Evolutionary conservation across 2,888 invertebrate species (phyloP), one percentile per base, ranked within the genome.

Genomic region (Hybos culiciformis): DNA sequence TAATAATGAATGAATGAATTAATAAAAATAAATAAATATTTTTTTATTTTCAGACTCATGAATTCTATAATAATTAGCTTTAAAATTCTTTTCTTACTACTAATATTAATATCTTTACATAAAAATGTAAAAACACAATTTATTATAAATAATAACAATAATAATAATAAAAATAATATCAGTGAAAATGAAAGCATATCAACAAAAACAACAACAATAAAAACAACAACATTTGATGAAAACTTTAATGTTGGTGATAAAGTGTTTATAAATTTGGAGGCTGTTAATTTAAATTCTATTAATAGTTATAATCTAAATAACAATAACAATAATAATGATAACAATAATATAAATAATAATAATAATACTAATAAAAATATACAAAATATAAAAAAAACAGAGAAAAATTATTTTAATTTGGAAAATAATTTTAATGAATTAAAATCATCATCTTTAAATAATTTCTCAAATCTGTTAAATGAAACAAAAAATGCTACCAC

Each of bases 21-120:
- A 9, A 12, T 8, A 6, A 11, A 18, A 37, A 20, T 20, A 37
- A 4, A 31, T 19, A 18, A 31, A n/a, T 34, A 26, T 18, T 15
- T 18, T 18, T 34, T 34, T 21, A 11, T n/a, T 44, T 44, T 38
- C 41, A 44, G 44, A 44, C 44, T 44, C 37, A 44, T 44, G 44
- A 38, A 38, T 31, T n/a, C n/a, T n/a, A 38, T 39, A 18, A 39
- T 8, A 29, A 39, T 39, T 19, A 39, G 9, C 11, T 20, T 19
- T n/a, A n/a, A n/a, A n/a, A n/a, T n/a, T n/a, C n/a, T n/a, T 17
- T 19, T 24, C 8, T 15, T 24, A 14, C 17, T 37, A 11, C 14
- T 37, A 24, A 24, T 37, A 37, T 39, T 39, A 20, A 31, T 19
- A 39, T 31, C 31, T 20, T 39, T 39, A n/a, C n/a, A n/a, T 3